Conservation (phyloP, 2,888 invertebrate species). For the Pecten maximus region DNA sequence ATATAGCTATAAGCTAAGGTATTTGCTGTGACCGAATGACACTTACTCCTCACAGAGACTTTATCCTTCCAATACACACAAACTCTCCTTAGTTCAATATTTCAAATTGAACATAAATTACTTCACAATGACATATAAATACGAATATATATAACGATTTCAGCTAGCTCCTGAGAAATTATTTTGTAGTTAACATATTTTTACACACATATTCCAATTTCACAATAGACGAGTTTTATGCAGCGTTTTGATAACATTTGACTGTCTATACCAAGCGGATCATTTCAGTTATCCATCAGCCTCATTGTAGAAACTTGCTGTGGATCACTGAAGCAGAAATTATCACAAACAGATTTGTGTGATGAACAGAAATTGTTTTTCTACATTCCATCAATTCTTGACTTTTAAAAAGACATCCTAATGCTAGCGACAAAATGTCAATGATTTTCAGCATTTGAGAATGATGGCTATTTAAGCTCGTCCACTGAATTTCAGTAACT, state of each 20-base stretch:
- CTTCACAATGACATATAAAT: neutral
- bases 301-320: neutral
- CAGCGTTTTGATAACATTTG: neutral
- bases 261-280: neutral
- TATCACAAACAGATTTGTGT: neutral
- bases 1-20: neutral
- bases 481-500: neutral
- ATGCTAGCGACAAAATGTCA: neutral
- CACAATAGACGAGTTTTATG: neutral
- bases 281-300: neutral
- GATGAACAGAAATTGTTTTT: neutral
- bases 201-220: neutral
- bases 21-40: neutral
- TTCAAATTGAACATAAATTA: neutral
- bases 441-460: neutral
- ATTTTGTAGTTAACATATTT: neutral
- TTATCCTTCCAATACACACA: neutral
- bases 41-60: neutral
- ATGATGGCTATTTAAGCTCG: neutral
- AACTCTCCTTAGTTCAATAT: neutral
- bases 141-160: neutral
- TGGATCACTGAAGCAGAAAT: neutral
- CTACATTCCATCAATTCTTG: neutral
- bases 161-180: neutral
- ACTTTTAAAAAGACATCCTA: neutral